Percentiles rank a stretch among this genome's conserved stretches.
phyloP scores from a whole-genome alignment of 2,797 vertebrate species.

The Anguilla pacifica region DNA sequence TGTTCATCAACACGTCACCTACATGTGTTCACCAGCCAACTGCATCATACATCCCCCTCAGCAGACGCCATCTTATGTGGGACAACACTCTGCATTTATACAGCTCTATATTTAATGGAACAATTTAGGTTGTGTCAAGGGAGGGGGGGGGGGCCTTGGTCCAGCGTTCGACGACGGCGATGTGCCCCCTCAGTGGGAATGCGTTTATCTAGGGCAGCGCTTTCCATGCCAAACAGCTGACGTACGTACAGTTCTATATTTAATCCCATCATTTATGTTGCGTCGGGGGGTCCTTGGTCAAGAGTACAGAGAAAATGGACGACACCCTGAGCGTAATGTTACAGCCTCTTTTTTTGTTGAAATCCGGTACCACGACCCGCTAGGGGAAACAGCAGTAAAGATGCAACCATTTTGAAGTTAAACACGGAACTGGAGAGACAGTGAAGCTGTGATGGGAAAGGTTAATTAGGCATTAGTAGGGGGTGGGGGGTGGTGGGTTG shows the following conservation, averaged over 20 bases:
- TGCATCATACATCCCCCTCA: not conserved
- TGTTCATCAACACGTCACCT: not conserved
- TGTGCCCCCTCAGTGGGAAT: not conserved
- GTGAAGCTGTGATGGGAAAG: slow-evolving; percentile 20
- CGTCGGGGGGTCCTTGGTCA: not conserved
- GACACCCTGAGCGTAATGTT: not conserved
- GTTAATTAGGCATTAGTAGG: slow-evolving; percentile 34
- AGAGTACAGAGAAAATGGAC: not conserved
- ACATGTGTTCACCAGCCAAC: not conserved
- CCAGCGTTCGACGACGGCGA: not conserved
- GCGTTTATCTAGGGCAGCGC: not conserved
- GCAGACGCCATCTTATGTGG: not conserved
- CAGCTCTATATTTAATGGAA: slow-evolving; percentile 3
- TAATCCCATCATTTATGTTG: not conserved
- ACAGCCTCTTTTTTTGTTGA: not conserved
- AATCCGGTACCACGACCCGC: not conserved
- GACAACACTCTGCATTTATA: not conserved
- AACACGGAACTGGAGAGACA: not conserved
- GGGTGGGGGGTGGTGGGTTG: not conserved
- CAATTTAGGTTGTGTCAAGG: slow-evolving; percentile 7
- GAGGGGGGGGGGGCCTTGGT: not conserved
- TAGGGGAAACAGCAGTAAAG: not conserved
- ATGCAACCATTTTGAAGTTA: not conserved
- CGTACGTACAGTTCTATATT: not conserved
- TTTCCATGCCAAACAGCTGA: not conserved